phyloP scores from a whole-genome alignment of 2,797 vertebrate genomes.

The Sciurus vulgaris region DNA sequence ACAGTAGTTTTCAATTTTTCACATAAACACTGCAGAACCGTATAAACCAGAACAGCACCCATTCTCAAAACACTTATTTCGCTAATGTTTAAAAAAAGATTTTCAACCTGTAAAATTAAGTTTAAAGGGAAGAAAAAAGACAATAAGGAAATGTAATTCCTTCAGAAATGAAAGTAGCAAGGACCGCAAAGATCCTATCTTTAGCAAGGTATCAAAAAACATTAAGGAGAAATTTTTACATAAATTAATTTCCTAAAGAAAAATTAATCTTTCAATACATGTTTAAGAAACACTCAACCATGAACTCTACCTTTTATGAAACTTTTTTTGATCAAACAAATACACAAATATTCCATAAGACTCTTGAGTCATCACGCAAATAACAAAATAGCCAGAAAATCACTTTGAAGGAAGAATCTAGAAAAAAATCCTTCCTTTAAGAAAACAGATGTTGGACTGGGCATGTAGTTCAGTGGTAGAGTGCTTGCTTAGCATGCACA shows the following conservation, averaged over 20 bases:
- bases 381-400: constrained; percentile 5
- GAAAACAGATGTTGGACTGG: neutral
- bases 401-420: neutral
- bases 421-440: neutral
- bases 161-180: neutral
- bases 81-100: neutral
- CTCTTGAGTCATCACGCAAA: neutral
- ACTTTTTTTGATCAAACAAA: neutral
- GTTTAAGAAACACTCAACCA: neutral
- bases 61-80: neutral
- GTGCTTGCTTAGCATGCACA: neutral
- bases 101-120: neutral
- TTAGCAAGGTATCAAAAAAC: neutral
- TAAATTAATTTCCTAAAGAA: constrained; percentile 22
- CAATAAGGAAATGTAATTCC: neutral
- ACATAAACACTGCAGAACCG: neutral
- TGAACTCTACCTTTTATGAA: neutral
- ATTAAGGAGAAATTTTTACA: neutral
- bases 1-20: neutral
- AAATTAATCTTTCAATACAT: neutral
- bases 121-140: neutral
- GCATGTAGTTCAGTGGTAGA: neutral
- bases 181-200: neutral
- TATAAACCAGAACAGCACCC: neutral
- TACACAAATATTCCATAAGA: neutral